Base-by-base conservation (phyloP, 2,797 vertebrate genomes). In the Choloepus didactylus region DNA sequence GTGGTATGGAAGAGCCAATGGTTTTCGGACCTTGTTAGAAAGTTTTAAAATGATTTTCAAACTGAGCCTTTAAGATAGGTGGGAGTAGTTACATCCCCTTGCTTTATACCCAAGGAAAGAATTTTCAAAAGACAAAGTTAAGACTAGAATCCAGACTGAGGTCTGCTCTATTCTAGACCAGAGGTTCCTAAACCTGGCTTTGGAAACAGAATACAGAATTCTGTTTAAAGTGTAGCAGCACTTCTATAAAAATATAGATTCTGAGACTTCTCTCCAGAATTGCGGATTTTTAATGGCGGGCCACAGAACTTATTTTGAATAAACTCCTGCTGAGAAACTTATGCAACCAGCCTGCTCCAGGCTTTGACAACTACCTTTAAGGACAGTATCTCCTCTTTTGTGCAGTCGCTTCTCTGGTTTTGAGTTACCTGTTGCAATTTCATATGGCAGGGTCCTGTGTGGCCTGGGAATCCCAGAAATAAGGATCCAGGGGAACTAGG, bases 1-100 rank as follows among this genome's bases (percentile, higher is more conserved):
- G 19, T 23, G 31, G 16, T 51, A 51, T 54, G 15, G 27, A 15
- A 67, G 83, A 49, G 23, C 35, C n/a, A 31, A n/a, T 54, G 29
- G 9, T 27, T 35, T 56, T 84, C 60, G 69, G 41, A 75, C 7
- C 69, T 73, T 77, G 41, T 72, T 76, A 44, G 41, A 15, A 92
- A 84, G n/a, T 67, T 84, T 95, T 87, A 60, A 46, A 46, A 56
- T 85, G 31, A 54, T 84, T 95, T 88, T 93, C 14, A 80, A 56
- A 56, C 5, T 23, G 29, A 84, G 46, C 44, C 49, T 69, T 1
- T 67, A 29, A 59, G 12, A 25, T 16, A 44, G 54, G 46, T 49
- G 62, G 82, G 5, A 60, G 31, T 19, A 9, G 5, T 92, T 59
- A 49, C 6, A 3, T 49, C 51, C 21, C 44, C 15, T 95, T 66